These are phyloP conservation scores for rat (Rattus norvegicus) DNA, from an alignment of 2,113 vertebrate species.

Conservation along the genomic window GRCr8 NC_086019.1:211790501-211791000, in stretches of 20 bases:
- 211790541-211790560: background rate
- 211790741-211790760: background rate
- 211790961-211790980: background rate
- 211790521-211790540: background rate
- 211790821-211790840: no score
- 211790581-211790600: background rate
- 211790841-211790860: no score
- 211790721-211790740: background rate
- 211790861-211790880: accelerated
- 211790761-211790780: background rate
- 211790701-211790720: background rate
- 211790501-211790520: background rate
- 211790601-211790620: background rate
- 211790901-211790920: background rate
- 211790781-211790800: background rate
- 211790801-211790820: background rate
- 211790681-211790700: background rate
- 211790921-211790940: background rate
- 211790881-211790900: background rate
- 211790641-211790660: background rate
- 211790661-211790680: background rate
- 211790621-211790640: background rate
- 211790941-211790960: background rate
- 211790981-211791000: background rate
- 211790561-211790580: background rate